Conservation (phyloP, 64 coral and sea anemone species). For the Catalaphyllia jardinei region DNA sequence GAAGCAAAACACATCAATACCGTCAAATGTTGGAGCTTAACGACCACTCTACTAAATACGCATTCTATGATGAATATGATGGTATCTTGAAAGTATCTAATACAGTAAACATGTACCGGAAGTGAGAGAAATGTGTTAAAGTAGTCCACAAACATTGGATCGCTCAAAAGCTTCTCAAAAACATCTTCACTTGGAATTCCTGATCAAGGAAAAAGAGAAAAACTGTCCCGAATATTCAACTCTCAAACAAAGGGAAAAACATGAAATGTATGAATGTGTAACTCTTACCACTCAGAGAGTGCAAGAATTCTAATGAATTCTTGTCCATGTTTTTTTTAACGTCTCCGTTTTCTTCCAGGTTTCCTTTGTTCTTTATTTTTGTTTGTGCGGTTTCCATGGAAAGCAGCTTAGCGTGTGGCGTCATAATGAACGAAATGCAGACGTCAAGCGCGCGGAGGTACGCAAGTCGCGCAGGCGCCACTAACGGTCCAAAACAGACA, state of each 20-base stretch:
- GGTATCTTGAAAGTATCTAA: background rate
- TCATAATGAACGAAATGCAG: background rate
- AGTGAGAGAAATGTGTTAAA: slow-evolving; percentile 69
- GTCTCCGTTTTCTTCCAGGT: background rate
- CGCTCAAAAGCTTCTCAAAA: slow-evolving; percentile 52
- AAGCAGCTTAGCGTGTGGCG: background rate
- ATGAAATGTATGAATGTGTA: background rate
- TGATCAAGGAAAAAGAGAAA: background rate
- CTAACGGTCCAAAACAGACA: too few species aligned
- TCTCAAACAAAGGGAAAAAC: background rate
- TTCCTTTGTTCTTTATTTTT: background rate
- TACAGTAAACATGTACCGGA: slow-evolving; percentile 18
- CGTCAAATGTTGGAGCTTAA: too few species aligned
- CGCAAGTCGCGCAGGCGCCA: background rate
- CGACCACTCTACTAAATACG: too few species aligned
- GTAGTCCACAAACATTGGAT: slow-evolving; percentile 56
- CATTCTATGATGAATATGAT: background rate
- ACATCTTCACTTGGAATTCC: slow-evolving; percentile 42
- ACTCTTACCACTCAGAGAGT: background rate
- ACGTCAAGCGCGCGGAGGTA: slow-evolving; percentile 11
- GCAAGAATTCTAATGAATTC: background rate
- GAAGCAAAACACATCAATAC: too few species aligned
- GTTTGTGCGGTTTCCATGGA: background rate
- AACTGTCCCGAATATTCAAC: background rate
- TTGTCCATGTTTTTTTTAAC: background rate